Percentiles rank a stretch among this genome's conserved stretches.
Conservation (phyloP, 2,797 vertebrate genomes). For the Acanthurus tractus region DNA sequence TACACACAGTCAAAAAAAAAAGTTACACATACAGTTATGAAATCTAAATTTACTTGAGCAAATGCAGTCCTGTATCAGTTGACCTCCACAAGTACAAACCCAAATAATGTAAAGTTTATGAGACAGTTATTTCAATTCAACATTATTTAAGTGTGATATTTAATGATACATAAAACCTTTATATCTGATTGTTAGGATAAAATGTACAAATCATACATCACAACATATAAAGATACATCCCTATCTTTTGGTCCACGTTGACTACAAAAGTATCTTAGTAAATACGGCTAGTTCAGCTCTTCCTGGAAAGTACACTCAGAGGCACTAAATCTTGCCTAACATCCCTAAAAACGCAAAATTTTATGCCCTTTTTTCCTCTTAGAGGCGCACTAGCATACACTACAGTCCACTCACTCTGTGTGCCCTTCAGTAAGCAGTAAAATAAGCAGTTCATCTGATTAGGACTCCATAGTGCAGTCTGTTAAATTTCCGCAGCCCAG, state of each 20-base stretch:
- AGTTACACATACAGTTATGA: background rate
- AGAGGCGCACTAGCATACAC: background rate
- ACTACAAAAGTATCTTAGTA: background rate
- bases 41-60: too few species aligned
- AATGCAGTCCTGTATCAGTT: background rate
- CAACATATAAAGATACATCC: background rate
- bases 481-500: conserved; percentile 47
- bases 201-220: conserved; percentile 1
- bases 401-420: background rate
- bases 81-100: background rate
- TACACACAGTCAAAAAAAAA: too few species aligned
- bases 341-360: conserved; percentile 21
- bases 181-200: background rate
- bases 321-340: background rate
- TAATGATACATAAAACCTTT: background rate
- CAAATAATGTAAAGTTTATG: background rate
- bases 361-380: background rate
- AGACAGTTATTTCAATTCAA: background rate
- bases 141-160: background rate
- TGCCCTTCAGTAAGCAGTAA: conserved; percentile 51
- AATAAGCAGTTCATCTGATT: conserved; percentile 65
- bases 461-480: conserved; percentile 35
- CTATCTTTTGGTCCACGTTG: background rate
- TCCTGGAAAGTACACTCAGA: conserved; percentile 12
- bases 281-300: conserved; percentile 19